Percentiles rank a stretch among this genome's conserved stretches.
Evolutionary conservation across 2,797 vertebrate species (phyloP).

Genomic region (Spea hammondii): DNA sequence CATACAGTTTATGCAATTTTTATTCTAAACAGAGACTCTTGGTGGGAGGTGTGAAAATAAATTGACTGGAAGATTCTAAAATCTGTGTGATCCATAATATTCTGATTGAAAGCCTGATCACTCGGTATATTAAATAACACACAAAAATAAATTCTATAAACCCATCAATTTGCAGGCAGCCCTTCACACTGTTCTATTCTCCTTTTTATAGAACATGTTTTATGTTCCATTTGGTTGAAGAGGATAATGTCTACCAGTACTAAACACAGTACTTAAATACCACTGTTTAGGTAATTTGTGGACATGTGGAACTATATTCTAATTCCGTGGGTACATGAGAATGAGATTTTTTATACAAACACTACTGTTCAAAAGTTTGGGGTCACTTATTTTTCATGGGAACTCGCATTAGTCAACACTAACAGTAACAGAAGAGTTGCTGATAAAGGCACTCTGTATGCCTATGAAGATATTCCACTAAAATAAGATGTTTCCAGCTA

Average conservation of each 20-base stretch:
- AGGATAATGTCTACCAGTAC: background rate
- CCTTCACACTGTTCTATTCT: background rate
- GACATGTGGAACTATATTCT: no score
- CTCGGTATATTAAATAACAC: background rate
- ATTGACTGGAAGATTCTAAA: background rate
- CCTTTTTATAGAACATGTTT: background rate
- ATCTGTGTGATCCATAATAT: background rate
- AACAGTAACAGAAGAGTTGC: no score
- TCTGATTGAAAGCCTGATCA: background rate
- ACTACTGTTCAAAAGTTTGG: no score
- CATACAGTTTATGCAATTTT: conserved; percentile 12
- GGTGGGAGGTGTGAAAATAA: background rate
- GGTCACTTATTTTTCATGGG: no score
- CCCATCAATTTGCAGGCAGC: background rate
- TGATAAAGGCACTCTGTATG: no score
- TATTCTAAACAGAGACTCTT: conserved; percentile 21
- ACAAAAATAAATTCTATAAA: background rate
- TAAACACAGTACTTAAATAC: background rate
- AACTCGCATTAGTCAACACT: no score
- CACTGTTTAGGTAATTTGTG: no score
- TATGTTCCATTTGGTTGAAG: background rate
- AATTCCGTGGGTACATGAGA: no score
- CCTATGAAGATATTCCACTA: no score
- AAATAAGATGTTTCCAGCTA: no score
- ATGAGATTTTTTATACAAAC: no score